These are phyloP conservation scores for Sciaenops ocellatus DNA, from an alignment of 2,797 vertebrate genomes.

Conservation along the genomic window DNA sequence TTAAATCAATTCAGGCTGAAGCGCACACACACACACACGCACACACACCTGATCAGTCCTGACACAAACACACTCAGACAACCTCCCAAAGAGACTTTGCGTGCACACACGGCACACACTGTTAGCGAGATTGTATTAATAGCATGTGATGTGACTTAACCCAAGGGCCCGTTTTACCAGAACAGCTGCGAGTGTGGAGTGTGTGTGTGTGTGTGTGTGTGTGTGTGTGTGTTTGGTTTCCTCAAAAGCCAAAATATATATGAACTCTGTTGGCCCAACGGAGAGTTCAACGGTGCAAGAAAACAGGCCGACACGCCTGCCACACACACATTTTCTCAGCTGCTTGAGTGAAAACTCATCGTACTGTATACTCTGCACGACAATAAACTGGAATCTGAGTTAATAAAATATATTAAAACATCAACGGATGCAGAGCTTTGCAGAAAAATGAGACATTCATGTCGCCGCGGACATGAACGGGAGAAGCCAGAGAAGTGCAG, in stretches of 20 bases:
- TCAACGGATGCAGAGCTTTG: background rate
- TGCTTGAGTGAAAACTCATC: background rate
- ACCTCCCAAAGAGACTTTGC: constrained; percentile 55
- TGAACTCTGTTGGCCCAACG: constrained; percentile 47
- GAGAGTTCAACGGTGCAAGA: constrained; percentile 68
- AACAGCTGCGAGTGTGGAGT: constrained; percentile 69
- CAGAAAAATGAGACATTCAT: background rate
- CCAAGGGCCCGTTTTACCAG: constrained; percentile 65
- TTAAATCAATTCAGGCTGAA: constrained; percentile 61
- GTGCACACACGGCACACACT: constrained; percentile 48
- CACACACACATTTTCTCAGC: constrained; percentile 32
- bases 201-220: constrained; percentile 29
- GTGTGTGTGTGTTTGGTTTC: constrained; percentile 46
- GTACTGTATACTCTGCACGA: background rate
- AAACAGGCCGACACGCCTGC: constrained; percentile 50
- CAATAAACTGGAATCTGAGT: background rate
- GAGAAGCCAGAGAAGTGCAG: background rate
- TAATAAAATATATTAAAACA: background rate
- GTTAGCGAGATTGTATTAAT: constrained; percentile 69
- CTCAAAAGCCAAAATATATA: constrained; percentile 70
- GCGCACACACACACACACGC: background rate
- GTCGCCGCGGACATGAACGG: background rate
- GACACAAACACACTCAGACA: constrained; percentile 56
- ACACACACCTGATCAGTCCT: constrained; percentile 16
- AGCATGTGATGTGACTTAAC: constrained; percentile 77